Conservation (phyloP, 2,797 vertebrate species). For the Neopelma chrysocephalum region DNA sequence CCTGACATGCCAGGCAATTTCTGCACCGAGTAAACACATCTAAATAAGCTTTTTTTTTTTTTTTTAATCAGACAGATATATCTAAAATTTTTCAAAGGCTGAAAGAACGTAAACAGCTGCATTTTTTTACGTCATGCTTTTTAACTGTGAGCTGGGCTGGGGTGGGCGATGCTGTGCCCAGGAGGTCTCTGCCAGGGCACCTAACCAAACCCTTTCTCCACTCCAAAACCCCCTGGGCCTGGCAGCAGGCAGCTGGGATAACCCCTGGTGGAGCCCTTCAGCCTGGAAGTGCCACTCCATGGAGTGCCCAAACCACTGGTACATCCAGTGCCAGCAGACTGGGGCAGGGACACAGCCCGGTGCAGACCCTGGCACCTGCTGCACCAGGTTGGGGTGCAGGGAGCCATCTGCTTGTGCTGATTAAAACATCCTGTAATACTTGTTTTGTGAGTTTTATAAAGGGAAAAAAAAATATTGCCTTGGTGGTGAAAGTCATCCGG, state of each 20-base stretch:
- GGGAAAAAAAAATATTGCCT: background rate
- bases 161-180: background rate
- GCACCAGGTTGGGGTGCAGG: background rate
- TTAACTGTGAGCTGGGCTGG: background rate
- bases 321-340: background rate
- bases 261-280: background rate
- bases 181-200: background rate
- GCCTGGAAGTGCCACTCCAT: background rate
- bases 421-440: background rate
- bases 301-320: background rate
- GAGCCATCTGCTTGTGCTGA: background rate
- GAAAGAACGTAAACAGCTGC: background rate
- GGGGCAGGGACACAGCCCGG: fast-evolving
- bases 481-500: background rate
- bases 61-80: background rate
- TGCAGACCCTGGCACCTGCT: background rate
- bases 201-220: background rate
- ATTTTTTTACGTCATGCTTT: background rate
- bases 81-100: background rate
- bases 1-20: background rate
- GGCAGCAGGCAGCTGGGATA: background rate
- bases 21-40: background rate
- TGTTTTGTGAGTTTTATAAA: background rate
- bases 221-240: fast-evolving
- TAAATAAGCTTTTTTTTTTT: background rate